Percentiles rank a stretch among this genome's conserved stretches.
Evolutionary conservation across 2,113 vertebrate genomes (phyloP).

Genomic region (Oceanites oceanicus): DNA sequence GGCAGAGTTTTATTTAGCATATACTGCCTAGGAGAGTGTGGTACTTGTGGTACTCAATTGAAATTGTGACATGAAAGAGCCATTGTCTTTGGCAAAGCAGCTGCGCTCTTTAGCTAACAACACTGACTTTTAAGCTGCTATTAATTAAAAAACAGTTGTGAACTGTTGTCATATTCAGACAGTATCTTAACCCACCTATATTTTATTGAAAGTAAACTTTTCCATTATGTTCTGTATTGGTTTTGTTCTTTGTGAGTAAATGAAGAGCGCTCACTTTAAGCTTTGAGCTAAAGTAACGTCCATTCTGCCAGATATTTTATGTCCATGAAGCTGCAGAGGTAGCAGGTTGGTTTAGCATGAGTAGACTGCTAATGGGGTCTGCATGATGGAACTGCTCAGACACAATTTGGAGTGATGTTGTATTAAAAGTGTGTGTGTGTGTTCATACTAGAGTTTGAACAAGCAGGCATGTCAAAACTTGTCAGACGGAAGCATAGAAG

Average conservation of each 20-base stretch:
- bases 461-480: background rate
- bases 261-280: background rate
- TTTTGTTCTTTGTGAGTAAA: background rate
- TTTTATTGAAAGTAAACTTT: background rate
- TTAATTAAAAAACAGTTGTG: background rate
- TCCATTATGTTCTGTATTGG: background rate
- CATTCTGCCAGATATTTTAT: background rate
- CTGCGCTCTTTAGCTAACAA: background rate
- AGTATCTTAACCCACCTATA: background rate
- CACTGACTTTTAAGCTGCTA: background rate
- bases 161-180: background rate
- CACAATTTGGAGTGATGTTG: background rate
- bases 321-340: background rate
- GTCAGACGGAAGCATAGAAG: background rate
- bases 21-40: background rate
- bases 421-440: background rate
- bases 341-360: background rate
- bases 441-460: background rate
- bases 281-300: background rate
- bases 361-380: background rate
- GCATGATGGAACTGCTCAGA: background rate
- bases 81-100: slow-evolving; percentile 41
- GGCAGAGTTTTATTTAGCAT: background rate
- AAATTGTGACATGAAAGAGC: slow-evolving; percentile 41
- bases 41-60: background rate